Evolutionary conservation across 2,113 vertebrate species (phyloP).

Genomic region (Saimiri boliviensis): DNA sequence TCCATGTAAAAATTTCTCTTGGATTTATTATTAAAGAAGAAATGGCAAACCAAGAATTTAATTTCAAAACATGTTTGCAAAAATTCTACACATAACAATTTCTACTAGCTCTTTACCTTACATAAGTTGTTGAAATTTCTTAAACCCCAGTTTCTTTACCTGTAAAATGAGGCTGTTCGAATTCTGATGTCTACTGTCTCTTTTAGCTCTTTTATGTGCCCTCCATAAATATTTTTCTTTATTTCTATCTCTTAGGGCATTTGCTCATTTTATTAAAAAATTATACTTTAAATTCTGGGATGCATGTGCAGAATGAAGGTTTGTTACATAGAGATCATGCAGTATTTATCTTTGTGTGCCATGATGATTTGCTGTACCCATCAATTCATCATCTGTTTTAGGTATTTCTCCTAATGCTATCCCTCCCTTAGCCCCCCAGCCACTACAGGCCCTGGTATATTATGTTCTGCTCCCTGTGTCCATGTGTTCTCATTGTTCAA

Average conservation of each 20-base stretch:
- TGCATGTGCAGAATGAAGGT: no score
- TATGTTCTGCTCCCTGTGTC: no score
- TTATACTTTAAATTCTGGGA: no score
- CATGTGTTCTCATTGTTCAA: no score
- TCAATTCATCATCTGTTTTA: no score
- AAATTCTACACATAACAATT: neutral
- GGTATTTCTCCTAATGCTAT: no score
- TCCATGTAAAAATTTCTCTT: neutral
- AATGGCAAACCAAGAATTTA: neutral
- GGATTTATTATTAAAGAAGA: neutral
- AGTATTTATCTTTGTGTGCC: no score
- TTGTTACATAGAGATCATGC: no score
- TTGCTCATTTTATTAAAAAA: neutral
- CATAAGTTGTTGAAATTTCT: neutral
- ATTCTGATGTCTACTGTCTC: neutral
- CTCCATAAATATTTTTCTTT: neutral
- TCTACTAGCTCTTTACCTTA: neutral
- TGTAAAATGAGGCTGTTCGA: neutral
- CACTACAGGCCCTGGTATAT: no score
- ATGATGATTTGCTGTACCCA: no score
- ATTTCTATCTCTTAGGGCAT: neutral
- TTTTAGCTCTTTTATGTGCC: neutral
- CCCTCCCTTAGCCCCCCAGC: no score
- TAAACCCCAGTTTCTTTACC: neutral
- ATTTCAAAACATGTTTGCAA: neutral